These are phyloP conservation scores for Lates calcarifer DNA, from an alignment of 2,113 vertebrate genomes.

Conservation along the genomic window DNA sequence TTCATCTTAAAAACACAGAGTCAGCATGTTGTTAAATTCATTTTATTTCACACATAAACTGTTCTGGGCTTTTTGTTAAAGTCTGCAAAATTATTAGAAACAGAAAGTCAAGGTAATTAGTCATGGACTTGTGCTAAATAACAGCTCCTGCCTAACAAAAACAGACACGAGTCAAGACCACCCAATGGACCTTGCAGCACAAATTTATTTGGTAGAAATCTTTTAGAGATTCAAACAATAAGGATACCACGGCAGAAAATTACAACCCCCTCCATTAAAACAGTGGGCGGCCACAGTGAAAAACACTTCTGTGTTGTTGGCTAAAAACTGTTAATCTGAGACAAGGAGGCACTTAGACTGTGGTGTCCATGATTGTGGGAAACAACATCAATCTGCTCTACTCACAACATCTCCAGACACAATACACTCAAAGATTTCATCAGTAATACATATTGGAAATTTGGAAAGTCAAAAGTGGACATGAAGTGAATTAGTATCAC, in stretches of 20 bases:
- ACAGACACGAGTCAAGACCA: neutral
- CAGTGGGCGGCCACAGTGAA: neutral
- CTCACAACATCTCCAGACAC: constrained; percentile 17
- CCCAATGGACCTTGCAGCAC: constrained; percentile 13
- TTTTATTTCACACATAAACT: constrained; percentile 13
- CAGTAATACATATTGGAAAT: neutral
- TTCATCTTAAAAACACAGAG: neutral
- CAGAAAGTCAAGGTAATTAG: neutral
- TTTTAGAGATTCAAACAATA: constrained; percentile 20
- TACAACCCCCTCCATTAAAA: neutral
- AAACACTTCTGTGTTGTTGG: constrained; percentile 6
- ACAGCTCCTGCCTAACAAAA: neutral
- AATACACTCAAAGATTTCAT: constrained; percentile 37
- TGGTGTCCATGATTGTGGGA: constrained; percentile 30
- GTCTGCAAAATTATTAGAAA: constrained; percentile 3
- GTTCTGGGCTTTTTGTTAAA: constrained; percentile 16
- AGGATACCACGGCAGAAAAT: constrained; percentile 24
- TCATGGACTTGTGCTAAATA: neutral
- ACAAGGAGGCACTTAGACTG: constrained; percentile 70
- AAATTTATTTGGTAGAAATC: constrained; percentile 65
- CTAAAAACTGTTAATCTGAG: constrained; percentile 34
- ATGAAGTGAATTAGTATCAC: constrained; percentile 26
- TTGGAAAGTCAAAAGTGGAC: constrained; percentile 38
- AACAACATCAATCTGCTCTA: constrained; percentile 11
- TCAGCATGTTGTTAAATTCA: neutral